Evolutionary conservation across 1,140 invertebrate species (phyloP).

Genomic region (Bilobella aurantiaca): DNA sequence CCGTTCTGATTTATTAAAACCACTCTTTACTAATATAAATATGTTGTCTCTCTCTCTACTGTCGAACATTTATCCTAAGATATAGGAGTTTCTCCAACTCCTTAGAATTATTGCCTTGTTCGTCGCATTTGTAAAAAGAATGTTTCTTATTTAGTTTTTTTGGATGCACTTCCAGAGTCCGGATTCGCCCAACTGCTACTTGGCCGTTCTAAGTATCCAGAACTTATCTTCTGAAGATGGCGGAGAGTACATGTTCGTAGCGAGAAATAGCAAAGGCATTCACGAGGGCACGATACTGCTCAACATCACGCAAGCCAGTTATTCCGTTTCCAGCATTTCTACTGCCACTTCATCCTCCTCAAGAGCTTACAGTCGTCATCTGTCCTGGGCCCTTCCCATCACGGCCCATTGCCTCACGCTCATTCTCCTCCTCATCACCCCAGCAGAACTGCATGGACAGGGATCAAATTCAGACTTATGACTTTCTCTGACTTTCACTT

Average conservation of each 20-base stretch:
- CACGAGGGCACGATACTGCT: constrained; percentile 47
- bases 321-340: constrained; percentile 34
- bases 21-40: too few species aligned
- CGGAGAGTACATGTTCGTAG: constrained; percentile 49
- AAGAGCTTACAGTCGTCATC: constrained; percentile 26
- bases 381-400: constrained; percentile 3
- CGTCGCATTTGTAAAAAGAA: constrained; percentile 5
- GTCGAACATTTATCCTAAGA: too few species aligned
- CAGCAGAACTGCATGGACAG: not conserved
- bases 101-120: too few species aligned
- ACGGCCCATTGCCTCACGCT: not conserved
- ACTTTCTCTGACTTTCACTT: too few species aligned
- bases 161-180: constrained; percentile 42
- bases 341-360: constrained; percentile 13
- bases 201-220: constrained; percentile 45
- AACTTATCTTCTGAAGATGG: constrained; percentile 46
- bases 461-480: too few species aligned
- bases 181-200: constrained; percentile 45
- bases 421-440: constrained; percentile 9
- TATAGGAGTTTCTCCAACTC: too few species aligned
- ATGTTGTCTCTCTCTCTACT: too few species aligned
- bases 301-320: constrained; percentile 46
- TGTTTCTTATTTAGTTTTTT: constrained; percentile 12
- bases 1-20: too few species aligned
- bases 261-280: constrained; percentile 47